These are phyloP conservation scores for Eupithecia subfuscata DNA, from an alignment of 2,888 invertebrate genomes.

Conservation along the genomic window DNA sequence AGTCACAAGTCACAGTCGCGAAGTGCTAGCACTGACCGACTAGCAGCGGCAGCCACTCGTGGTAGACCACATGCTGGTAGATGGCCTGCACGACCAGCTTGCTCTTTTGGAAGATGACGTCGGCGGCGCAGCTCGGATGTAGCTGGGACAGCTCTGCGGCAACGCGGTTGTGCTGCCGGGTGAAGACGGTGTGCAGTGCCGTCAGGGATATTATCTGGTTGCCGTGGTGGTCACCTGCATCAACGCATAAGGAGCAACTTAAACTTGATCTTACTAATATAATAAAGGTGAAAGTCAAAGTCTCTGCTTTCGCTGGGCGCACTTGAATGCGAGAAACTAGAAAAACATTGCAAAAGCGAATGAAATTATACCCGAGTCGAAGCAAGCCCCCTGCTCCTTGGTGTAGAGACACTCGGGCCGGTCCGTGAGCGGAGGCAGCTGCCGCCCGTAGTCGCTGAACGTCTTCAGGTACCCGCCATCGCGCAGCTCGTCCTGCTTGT, in stretches of 20 bases:
- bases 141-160: slow-evolving; percentile 85
- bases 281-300: neutral
- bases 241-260: neutral
- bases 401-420: slow-evolving; percentile 86
- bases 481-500: slow-evolving; percentile 83
- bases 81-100: slow-evolving; percentile 89
- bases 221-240: slow-evolving; percentile 88
- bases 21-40: slow-evolving; percentile 80
- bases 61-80: slow-evolving; percentile 91
- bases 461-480: slow-evolving; percentile 85
- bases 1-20: no score
- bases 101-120: slow-evolving; percentile 88
- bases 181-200: slow-evolving; percentile 88
- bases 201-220: slow-evolving; percentile 92
- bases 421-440: slow-evolving; percentile 86
- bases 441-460: slow-evolving; percentile 86
- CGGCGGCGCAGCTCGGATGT: slow-evolving; percentile 91
- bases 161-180: slow-evolving; percentile 92
- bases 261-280: neutral
- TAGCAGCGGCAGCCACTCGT: slow-evolving; percentile 91
- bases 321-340: neutral
- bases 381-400: slow-evolving; percentile 86
- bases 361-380: slow-evolving; percentile 84
- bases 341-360: neutral
- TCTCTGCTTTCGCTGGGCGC: neutral